Evolutionary conservation across 2,113 vertebrate species (phyloP).

Genomic region (Chroicocephalus ridibundus): DNA sequence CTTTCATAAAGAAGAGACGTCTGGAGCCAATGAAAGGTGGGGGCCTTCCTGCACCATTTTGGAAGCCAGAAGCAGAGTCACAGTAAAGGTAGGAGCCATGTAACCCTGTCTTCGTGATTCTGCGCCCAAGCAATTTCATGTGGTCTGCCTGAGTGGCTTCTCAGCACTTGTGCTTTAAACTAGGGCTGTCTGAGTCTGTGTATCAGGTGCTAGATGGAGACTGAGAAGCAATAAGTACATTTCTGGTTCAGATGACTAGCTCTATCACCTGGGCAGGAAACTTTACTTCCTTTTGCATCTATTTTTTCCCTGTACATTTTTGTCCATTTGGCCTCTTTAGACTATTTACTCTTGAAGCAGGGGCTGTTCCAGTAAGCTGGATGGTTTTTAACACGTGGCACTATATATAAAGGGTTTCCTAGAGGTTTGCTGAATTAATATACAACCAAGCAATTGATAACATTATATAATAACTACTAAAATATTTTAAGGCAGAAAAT

Average conservation of each 20-base stretch:
- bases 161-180: not conserved
- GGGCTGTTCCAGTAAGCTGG: not conserved
- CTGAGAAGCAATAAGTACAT: not conserved
- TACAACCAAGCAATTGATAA: not conserved
- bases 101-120: not conserved
- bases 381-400: not conserved
- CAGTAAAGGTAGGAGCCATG: not conserved
- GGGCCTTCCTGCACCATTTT: not conserved
- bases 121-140: not conserved
- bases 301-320: not conserved
- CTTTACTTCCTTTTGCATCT: not conserved
- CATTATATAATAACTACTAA: not conserved
- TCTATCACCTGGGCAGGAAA: not conserved
- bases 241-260: not conserved
- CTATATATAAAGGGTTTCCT: not conserved
- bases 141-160: not conserved
- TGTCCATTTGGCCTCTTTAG: not conserved
- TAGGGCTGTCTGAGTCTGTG: no score
- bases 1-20: not conserved
- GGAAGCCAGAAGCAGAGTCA: not conserved
- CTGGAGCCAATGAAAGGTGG: accelerated
- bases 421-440: not conserved
- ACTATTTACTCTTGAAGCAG: not conserved
- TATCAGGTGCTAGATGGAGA: not conserved
- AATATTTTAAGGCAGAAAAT: not conserved